These are phyloP conservation scores for Vulpes ferrilata DNA, from an alignment of 2,113 vertebrate species.

Conservation along the genomic window DNA sequence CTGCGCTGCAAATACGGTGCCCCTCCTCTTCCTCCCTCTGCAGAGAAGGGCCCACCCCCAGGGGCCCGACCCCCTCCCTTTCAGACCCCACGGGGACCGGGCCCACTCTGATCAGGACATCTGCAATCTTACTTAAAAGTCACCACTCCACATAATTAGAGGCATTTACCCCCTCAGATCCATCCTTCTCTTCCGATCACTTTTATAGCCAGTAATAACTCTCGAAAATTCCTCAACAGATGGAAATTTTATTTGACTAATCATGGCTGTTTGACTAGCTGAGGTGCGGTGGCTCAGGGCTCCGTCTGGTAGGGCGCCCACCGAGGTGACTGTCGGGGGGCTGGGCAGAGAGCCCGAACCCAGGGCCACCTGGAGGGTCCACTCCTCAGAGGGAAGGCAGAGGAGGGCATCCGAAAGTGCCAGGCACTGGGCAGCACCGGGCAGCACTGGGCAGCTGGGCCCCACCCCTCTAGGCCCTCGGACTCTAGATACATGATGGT, in stretches of 20 bases:
- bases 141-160: slow-evolving; percentile 58
- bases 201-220: slow-evolving; percentile 82
- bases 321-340: not conserved
- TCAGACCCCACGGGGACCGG: not conserved
- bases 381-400: not conserved
- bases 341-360: not conserved
- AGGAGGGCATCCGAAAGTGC: rapidly evolving
- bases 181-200: not conserved
- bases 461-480: not conserved
- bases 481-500: not conserved
- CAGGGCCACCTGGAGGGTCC: slow-evolving; percentile 44
- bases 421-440: not conserved
- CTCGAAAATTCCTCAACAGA: slow-evolving; percentile 82
- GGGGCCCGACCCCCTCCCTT: not conserved
- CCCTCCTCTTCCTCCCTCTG: not conserved
- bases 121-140: slow-evolving; percentile 80
- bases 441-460: not conserved
- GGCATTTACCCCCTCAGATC: slow-evolving; percentile 53
- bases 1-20: rapidly evolving
- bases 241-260: slow-evolving; percentile 82
- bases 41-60: not conserved
- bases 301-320: not conserved
- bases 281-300: not conserved
- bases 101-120: not conserved
- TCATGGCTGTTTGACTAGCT: slow-evolving; percentile 56